Evolutionary conservation across 2,888 invertebrate species (phyloP).

Genomic region (Lithophane leautieri): DNA sequence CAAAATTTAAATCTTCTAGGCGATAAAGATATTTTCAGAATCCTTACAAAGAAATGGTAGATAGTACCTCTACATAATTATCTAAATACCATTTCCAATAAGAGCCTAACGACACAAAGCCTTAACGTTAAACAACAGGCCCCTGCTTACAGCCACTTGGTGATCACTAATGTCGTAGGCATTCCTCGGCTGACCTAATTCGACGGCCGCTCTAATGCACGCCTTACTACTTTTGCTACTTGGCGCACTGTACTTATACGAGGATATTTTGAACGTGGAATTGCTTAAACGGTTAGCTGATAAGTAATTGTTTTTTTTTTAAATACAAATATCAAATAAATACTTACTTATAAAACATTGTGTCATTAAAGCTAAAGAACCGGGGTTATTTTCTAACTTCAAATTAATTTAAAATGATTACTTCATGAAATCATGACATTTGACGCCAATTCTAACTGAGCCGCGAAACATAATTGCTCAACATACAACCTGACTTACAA

Average conservation of each 20-base stretch:
- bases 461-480: too few species aligned
- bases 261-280: conserved; percentile 29
- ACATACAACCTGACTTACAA: too few species aligned
- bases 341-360: not conserved
- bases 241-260: conserved; percentile 8
- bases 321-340: not conserved
- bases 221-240: conserved; percentile 16
- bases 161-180: conserved; percentile 37
- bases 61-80: too few species aligned
- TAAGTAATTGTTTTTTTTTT: conserved; percentile 6
- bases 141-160: conserved; percentile 1
- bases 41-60: too few species aligned
- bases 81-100: not conserved
- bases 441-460: too few species aligned
- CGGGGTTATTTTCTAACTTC: too few species aligned
- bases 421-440: too few species aligned
- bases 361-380: not conserved
- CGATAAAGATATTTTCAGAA: too few species aligned
- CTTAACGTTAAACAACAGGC: not conserved
- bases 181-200: conserved; percentile 56
- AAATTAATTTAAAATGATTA: too few species aligned
- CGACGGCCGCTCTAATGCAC: conserved; percentile 18
- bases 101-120: not conserved
- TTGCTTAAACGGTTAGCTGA: conserved; percentile 8
- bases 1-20: too few species aligned